Evolutionary conservation across 2,113 vertebrate species (phyloP).

Genomic region (Podocnemis expansa): DNA sequence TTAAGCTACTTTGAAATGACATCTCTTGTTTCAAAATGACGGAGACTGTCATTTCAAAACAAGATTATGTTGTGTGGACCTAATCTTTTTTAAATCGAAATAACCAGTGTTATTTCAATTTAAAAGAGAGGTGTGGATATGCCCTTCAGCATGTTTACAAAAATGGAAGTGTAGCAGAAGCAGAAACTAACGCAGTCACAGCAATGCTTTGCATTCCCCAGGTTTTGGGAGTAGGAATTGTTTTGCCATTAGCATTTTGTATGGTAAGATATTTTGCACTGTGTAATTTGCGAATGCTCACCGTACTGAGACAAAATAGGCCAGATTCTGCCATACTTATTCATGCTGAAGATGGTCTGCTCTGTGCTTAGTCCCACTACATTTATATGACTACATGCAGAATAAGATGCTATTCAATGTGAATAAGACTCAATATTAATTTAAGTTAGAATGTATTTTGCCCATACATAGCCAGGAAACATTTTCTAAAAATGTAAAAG

Average conservation of each 20-base stretch:
- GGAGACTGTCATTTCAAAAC: no score
- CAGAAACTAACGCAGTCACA: background rate
- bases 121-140: no score
- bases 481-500: conserved; percentile 1
- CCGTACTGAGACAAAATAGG: background rate
- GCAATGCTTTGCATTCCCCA: background rate
- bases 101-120: no score
- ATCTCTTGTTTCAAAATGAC: no score
- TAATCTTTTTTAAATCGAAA: no score
- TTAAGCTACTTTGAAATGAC: no score
- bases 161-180: background rate
- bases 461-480: background rate
- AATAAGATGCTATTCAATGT: background rate
- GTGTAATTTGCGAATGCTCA: background rate
- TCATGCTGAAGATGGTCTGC: background rate
- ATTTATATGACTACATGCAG: background rate
- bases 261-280: background rate
- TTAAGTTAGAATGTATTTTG: background rate
- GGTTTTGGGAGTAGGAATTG: background rate
- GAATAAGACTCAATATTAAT: background rate
- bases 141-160: no score
- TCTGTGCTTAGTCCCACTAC: background rate
- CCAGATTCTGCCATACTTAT: background rate
- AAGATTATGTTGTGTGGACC: no score
- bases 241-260: background rate